Base-by-base conservation (phyloP, 2,888 invertebrate genomes). In the Zhuqinia jingwanae region DNA sequence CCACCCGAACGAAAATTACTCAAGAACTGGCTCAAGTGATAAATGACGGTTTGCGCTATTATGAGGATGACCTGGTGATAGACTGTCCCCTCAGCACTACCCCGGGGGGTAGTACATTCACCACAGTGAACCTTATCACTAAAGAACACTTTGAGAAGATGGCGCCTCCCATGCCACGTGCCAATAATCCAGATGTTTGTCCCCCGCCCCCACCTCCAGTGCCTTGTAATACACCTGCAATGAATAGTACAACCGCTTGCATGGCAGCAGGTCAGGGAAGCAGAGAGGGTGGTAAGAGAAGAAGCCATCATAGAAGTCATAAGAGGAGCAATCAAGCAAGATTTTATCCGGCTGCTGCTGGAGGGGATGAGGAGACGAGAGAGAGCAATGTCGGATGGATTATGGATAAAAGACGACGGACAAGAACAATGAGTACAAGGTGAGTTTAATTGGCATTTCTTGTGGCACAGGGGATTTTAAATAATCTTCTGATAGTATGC, bases 381-480 rank as follows among this genome's bases (percentile, higher is more conserved):
- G 98, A 98, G 92, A 96, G 97, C 92, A 98, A 98, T 92, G 97
- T 99, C 53, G 99, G 99, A 20, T 99, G 99, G 99, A 96, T 99
- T 91, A 96, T 99, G 95, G 99, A 97, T 93, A 95, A 88, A 42
- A 86, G 89, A 30, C 76, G 83, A n/a, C 36, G 80, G 45, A 85
- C 86, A 3, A 77, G 88, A 20, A 88, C 90, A 10, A 88, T 88
- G 15, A 90, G 90, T 79, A 80, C 63, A 50, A 88, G 87, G 90
- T 90, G 82, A 78, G 82, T 68, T 77, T 60, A n/a, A 85, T 20
- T 36, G 60, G 20, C n/a, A n/a, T n/a, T n/a, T n/a, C n/a, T n/a
- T n/a, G n/a, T n/a, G n/a, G n/a, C n/a, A n/a, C n/a, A n/a, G n/a
- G n/a, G n/a, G n/a, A n/a, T n/a, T n/a, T n/a, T n/a, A n/a, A n/a